Evolutionary conservation across 2,888 invertebrate genomes (phyloP), one percentile per base, ranked within the genome.

Genomic region (Xestoiulus laeticollis): DNA sequence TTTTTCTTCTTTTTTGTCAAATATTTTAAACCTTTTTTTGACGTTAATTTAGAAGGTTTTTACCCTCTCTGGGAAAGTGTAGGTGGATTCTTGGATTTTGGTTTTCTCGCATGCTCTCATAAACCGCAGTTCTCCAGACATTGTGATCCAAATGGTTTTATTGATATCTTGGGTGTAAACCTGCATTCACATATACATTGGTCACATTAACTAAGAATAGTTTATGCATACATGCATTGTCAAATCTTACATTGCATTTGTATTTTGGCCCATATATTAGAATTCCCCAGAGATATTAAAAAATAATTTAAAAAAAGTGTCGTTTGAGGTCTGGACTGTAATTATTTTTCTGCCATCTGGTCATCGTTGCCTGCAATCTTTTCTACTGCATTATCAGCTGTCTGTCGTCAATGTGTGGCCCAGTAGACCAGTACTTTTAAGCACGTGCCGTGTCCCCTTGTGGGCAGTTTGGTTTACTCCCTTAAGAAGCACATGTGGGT

Each of bases 401-500:
- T 22, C 22, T 59, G 59, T 59, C 59, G 59, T 59, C 59, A 59
- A 22, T 59, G 59, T 59, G 59, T 59, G 59, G 59, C 59, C 59
- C 59, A 59, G 53, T 48, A 12, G 22, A 22, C 22, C 22, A 59
- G 22, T 59, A 8, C 22, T 48, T 48, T 12, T 59, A 22, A 59
- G 59, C 59, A 59, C 59, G 59, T 59, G 59, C 59, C 59, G 1
- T 22, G 10, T 22, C 22, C 59, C 59, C 59, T 8, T 6, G 59
- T 22, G 59, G 59, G 22, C 59, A n/a, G 59, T 59, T 59, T 59
- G 19, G 16, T 48, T 48, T 48, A n/a, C 3, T 4, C 53, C 53
- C n/a, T 59, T 22, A 22, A 22, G 59, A 19, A 4, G 59, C 59
- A 59, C 59, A 22, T 59, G 59, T 59, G 22, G n/a, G n/a, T n/a